Evolutionary conservation across 2,888 invertebrate genomes (phyloP).

Genomic region (Parasteatoda lunata): DNA sequence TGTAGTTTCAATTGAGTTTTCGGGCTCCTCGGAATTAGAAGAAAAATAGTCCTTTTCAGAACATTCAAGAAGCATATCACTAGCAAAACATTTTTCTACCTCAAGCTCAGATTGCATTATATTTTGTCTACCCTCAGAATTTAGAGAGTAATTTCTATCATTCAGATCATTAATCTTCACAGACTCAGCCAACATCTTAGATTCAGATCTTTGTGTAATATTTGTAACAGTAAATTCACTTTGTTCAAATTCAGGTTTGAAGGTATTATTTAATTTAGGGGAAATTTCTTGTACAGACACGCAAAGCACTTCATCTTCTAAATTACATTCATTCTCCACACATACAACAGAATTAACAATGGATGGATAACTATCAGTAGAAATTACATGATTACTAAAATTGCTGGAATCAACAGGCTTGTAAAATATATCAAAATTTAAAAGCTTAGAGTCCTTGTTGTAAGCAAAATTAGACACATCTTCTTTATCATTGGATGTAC

Average conservation of each 20-base stretch:
- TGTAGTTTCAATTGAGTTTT: too few species aligned
- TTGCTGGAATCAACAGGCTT: constrained; percentile 15
- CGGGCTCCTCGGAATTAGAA: too few species aligned
- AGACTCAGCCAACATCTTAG: too few species aligned
- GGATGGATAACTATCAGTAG: neutral
- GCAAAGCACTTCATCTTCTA: constrained; percentile 41
- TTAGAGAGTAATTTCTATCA: too few species aligned
- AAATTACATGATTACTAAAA: constrained; percentile 3
- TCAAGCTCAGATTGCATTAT: too few species aligned
- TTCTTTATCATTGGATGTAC: neutral
- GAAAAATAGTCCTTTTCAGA: too few species aligned
- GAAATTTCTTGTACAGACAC: constrained; percentile 30
- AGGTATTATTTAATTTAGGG: constrained; percentile 11
- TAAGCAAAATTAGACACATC: neutral
- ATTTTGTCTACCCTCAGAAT: too few species aligned
- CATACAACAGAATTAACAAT: constrained; percentile 8
- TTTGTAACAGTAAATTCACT: neutral
- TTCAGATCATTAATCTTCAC: too few species aligned
- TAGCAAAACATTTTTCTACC: too few species aligned
- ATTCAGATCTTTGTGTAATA: too few species aligned
- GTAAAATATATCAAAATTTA: constrained; percentile 48
- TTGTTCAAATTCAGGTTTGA: constrained; percentile 4
- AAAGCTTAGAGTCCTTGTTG: constrained; percentile 20
- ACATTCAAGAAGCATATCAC: too few species aligned
- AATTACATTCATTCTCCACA: constrained; percentile 24